Evolutionary conservation across 2,888 invertebrate species (phyloP).

Genomic region (Aethes cnicana): DNA sequence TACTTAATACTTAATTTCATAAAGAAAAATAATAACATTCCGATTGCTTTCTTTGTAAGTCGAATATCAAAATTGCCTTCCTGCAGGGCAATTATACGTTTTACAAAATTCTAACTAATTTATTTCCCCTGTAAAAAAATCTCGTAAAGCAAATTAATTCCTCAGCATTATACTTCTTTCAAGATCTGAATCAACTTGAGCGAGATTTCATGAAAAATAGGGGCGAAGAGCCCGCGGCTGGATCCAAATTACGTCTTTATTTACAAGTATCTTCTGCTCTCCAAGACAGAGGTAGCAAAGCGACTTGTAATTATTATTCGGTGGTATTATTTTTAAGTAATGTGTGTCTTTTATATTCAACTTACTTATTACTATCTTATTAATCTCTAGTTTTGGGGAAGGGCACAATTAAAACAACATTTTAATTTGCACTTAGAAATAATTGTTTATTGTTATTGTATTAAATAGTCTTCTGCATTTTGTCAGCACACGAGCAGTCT

Average conservation of each 20-base stretch:
- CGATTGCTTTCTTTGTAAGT: conserved; percentile 34
- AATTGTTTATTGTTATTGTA: conserved; percentile 22
- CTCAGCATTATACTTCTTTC: conserved; percentile 75
- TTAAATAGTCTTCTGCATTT: conserved; percentile 42
- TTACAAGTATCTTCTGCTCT: conserved; percentile 64
- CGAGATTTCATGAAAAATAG: conserved; percentile 75
- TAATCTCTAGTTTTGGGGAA: neutral
- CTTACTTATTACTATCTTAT: conserved; percentile 7
- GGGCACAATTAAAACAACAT: conserved; percentile 13
- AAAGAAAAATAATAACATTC: conserved; percentile 7
- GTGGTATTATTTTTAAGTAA: conserved; percentile 25
- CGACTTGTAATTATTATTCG: conserved; percentile 27
- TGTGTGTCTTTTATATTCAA: conserved; percentile 10
- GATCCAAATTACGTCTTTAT: conserved; percentile 77
- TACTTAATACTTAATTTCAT: conserved; percentile 12
- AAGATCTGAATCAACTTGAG: conserved; percentile 76
- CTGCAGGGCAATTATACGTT: conserved; percentile 60
- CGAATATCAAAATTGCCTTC: conserved; percentile 49
- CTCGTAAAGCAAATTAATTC: conserved; percentile 76
- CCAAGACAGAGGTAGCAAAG: conserved; percentile 35
- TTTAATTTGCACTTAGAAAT: neutral
- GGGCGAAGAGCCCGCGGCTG: conserved; percentile 68
- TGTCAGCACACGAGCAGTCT: conserved; percentile 45
- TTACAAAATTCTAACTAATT: conserved; percentile 72
- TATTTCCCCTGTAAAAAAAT: conserved; percentile 67